Evolutionary conservation across 2,888 invertebrate genomes (phyloP), one percentile per base, ranked within the genome.

Genomic region (Coremacera marginata): DNA sequence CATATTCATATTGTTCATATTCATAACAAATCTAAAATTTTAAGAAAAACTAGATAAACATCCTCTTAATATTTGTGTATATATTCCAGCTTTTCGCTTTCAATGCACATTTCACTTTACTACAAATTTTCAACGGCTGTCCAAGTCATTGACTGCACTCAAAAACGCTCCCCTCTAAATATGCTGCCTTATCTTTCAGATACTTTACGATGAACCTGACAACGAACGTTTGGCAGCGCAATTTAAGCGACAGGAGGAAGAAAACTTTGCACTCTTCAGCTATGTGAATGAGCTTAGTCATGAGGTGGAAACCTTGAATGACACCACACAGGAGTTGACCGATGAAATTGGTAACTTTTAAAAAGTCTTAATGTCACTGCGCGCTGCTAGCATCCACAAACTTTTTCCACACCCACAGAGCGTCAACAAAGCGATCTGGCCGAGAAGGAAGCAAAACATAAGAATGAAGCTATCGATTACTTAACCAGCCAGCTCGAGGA

Each of bases 241-340:
- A 86, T 97, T 95, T 88, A 92, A 94, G n/a, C 92, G 94, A 49
- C 93, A 95, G 78, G 97, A 97, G 86, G 96, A 96, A 83, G 95
- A 95, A 87, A 98, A 97, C 90, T 97, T 97, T 88, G 96, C 97
- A 0, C 91, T 96, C 0, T 98, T 97, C 87, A 96, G 94, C 89
- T 97, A 96, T 86, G 95, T 97, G 55, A 97, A 96, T 86, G 96
- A 96, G 86, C 91, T 97, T 77, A 96, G 97, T 88, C 94, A 93
- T 60, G 95, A 96, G 88, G 91, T 96, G 77, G 95, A 96, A 87
- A 91, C 92, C 60, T 87, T 95, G 2, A 93, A 93, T 81, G 93
- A 94, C 81, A 92, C 92, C 73, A 93, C 95, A 0, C 91, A 91
- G 70, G 90, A 91, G 80, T 87, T 95, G 11, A 91, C 91, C 52